Conservation (phyloP, 2,113 vertebrate species). For the Corydoras maculifer region DNA sequence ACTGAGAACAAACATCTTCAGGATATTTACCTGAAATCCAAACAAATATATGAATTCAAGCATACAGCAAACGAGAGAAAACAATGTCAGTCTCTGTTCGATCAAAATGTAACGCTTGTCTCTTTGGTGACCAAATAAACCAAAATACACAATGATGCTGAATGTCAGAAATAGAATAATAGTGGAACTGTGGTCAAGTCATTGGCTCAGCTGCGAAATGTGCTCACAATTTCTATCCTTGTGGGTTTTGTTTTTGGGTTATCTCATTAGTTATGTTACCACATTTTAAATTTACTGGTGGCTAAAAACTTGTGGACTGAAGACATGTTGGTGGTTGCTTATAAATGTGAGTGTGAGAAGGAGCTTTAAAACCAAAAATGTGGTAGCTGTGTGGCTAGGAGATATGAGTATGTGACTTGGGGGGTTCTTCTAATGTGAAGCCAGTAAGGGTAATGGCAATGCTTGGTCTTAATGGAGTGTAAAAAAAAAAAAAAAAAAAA, state of each 20-base stretch:
- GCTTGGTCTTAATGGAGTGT: constrained; percentile 1
- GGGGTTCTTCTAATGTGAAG: neutral
- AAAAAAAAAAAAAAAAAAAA: neutral
- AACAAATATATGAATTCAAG: constrained; percentile 12
- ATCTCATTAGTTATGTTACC: neutral
- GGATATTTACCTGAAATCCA: constrained; percentile 28
- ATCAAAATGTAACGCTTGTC: constrained; percentile 12
- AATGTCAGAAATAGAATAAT: neutral
- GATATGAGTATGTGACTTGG: neutral
- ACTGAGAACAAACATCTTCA: constrained; percentile 20
- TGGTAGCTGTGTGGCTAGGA: neutral
- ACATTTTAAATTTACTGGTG: neutral
- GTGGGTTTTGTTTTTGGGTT: neutral
- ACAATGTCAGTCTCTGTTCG: constrained; percentile 16
- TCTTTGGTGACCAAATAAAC: constrained; percentile 30
- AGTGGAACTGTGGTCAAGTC: neutral
- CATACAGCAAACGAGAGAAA: constrained; percentile 15
- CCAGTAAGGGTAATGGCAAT: neutral
- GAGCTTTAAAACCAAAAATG: neutral
- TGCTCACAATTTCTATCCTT: neutral
- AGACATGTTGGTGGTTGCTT: neutral
- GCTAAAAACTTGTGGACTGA: neutral
- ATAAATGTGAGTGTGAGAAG: neutral
- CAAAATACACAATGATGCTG: constrained; percentile 2
- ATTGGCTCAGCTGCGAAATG: neutral